A percentile compares a stretch with the other conserved stretches of the same genome.
Evolutionary conservation across 2,888 invertebrate species (phyloP).

Genomic region (Pollenia labialis): DNA sequence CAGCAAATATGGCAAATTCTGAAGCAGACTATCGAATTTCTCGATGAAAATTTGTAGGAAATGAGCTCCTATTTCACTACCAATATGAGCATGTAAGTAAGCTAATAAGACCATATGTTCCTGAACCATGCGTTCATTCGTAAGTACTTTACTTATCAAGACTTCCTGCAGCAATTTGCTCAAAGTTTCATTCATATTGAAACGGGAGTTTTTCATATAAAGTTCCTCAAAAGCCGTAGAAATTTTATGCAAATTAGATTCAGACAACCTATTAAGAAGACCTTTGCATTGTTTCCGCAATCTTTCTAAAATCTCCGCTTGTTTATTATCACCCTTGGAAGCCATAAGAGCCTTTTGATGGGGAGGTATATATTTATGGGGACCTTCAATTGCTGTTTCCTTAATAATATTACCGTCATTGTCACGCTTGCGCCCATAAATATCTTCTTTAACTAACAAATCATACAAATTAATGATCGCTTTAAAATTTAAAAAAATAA

Average conservation of each 20-base stretch:
- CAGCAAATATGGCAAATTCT: conserved; percentile 83
- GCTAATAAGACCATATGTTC: conserved; percentile 94
- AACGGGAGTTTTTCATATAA: conserved; percentile 91
- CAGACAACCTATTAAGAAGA: conserved; percentile 93
- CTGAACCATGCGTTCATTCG: conserved; percentile 91
- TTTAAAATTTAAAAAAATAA: conserved; percentile 9
- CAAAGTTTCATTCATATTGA: conserved; percentile 92
- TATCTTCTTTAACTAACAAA: conserved; percentile 88
- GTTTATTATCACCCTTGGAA: conserved; percentile 83
- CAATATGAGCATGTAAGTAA: conserved; percentile 94
- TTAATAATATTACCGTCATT: conserved; percentile 91
- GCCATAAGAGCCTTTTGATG: conserved; percentile 87
- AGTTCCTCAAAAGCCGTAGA: conserved; percentile 91
- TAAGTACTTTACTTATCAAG: conserved; percentile 86
- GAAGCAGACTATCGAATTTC: conserved; percentile 87
- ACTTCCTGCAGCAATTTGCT: conserved; percentile 89
- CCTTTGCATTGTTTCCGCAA: conserved; percentile 94
- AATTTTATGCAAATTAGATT: conserved; percentile 94
- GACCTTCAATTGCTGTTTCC: conserved; percentile 84
- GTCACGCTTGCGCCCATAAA: conserved; percentile 94
- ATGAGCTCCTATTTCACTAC: conserved; percentile 95
- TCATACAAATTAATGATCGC: not conserved
- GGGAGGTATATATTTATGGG: conserved; percentile 92
- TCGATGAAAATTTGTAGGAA: conserved; percentile 91
- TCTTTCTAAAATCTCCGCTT: conserved; percentile 86